These are phyloP conservation scores for Hydractinia echinata DNA, from an alignment of 30 jellyfish, hydroid and myxozoan species.

Conservation along the genomic window DNA sequence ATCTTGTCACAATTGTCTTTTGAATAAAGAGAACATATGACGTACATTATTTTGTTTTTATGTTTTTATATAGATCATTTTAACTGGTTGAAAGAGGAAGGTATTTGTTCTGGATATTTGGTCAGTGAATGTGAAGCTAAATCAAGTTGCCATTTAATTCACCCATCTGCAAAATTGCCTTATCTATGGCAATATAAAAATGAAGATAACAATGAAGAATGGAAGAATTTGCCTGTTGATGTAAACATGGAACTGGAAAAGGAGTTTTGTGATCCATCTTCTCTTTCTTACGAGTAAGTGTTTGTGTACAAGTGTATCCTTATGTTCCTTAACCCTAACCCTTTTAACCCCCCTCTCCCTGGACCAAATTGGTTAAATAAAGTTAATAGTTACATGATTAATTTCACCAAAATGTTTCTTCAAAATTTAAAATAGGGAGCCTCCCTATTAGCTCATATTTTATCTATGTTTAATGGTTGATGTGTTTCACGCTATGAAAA, in stretches of 20 bases:
- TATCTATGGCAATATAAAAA: neutral
- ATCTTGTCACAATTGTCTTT: too few species aligned
- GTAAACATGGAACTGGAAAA: neutral
- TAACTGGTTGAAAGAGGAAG: neutral
- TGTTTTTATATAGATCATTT: neutral
- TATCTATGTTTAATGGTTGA: too few species aligned
- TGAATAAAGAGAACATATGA: too few species aligned
- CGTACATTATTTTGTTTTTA: too few species aligned
- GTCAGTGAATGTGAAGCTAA: slow-evolving; percentile 7
- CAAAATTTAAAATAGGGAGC: too few species aligned
- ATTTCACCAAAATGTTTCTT: too few species aligned
- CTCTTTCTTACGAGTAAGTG: neutral
- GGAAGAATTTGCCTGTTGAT: neutral
- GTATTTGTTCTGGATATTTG: neutral
- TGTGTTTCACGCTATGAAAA: too few species aligned
- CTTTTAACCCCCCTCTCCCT: neutral
- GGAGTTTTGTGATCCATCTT: slow-evolving; percentile 11
- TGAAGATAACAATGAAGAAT: neutral
- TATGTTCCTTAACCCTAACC: neutral
- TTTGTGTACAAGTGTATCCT: neutral
- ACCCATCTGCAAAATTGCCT: neutral
- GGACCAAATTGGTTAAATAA: too few species aligned
- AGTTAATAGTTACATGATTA: too few species aligned
- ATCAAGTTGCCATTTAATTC: neutral
- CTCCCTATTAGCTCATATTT: too few species aligned